Base-by-base conservation (phyloP, 2,888 invertebrate genomes). In the Opisthograptis luteolata region DNA sequence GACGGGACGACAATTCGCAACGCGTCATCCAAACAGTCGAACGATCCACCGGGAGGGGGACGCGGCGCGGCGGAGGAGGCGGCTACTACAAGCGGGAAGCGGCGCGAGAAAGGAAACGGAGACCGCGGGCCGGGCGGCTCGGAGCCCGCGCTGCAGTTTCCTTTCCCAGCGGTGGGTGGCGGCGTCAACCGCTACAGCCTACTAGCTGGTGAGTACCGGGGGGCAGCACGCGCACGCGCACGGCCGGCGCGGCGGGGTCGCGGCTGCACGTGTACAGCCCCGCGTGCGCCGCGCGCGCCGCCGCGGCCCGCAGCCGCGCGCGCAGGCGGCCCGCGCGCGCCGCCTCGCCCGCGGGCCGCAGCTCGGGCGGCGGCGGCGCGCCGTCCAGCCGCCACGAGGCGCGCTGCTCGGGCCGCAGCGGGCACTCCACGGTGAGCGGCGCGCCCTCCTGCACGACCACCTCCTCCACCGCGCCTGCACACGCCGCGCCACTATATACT, bases 391-490 rank as follows among this genome's bases (percentile, higher is more conserved):
- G 67, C 81, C 81, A 80, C 61, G 60, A 69, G 46, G 68, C 76
- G 54, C 64, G 72, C 71, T 77, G 69, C 66, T 76, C 77, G 61
- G 74, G 71, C 58, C 84, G 79, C 79, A 85, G 75, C 62, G 74
- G 65, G 64, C 86, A 85, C 81, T 80, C 82, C 73, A 85, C 79
- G 27, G 68, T 64, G 36, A 85, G 80, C 72, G 84, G 84, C 65
- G 74, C 78, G 64, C 86, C 86, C 68, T 63, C 75, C 55, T 55
- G 62, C 75, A 80, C 84, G 24, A 22, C 30, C 69, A 64, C 52
- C 58, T 52, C 52, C 55, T 53, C 76, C 63, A 49, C 62, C 50
- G 39, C 70, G 45, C 14, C 41, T 53, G n/a, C 24, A 14, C 17
- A 17, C 42, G 25, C n/a, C 32, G n/a, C 19, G 10, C 25, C n/a